These are phyloP conservation scores for Tubulanus polymorphus DNA, from an alignment of 2,888 invertebrate genomes.

Conservation along the genomic window DNA sequence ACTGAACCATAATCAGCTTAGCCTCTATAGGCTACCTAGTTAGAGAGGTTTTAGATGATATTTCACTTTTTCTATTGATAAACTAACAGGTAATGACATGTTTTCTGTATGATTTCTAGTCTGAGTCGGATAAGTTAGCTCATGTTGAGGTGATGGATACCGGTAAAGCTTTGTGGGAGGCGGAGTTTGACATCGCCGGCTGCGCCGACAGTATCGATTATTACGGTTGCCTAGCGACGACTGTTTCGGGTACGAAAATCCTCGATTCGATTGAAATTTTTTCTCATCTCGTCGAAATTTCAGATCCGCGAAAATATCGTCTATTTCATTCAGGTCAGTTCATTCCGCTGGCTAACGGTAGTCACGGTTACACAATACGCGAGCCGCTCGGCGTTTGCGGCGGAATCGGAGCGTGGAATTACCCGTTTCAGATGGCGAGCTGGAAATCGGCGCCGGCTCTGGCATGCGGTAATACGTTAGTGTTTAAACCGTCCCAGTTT, in stretches of 20 bases:
- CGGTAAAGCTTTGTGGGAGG: constrained; percentile 61
- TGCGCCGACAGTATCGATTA: constrained; percentile 59
- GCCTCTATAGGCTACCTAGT: too few relatives aligned
- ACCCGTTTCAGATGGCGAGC: constrained; percentile 58
- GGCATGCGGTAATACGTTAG: constrained; percentile 59
- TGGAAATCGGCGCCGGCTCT: constrained; percentile 58
- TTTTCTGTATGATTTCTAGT: constrained; percentile 27
- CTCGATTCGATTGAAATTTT: not conserved
- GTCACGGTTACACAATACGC: constrained; percentile 57
- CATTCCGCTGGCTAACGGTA: constrained; percentile 51
- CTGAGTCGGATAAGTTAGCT: constrained; percentile 43
- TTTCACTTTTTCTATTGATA: not conserved
- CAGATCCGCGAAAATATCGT: too few relatives aligned
- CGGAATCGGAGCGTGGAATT: constrained; percentile 62
- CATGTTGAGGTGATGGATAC: constrained; percentile 53
- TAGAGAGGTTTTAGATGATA: not conserved
- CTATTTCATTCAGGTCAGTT: constrained; percentile 51
- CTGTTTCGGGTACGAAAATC: constrained; percentile 45
- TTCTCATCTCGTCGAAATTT: too few relatives aligned
- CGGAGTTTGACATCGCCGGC: constrained; percentile 56
- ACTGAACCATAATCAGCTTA: too few relatives aligned
- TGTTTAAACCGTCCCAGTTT: constrained; percentile 60
- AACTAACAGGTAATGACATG: not conserved
- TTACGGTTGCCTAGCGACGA: constrained; percentile 56
- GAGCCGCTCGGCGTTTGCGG: constrained; percentile 60